Evolutionary conservation across 2,888 invertebrate species (phyloP).

Genomic region (Torymus tubicola): DNA sequence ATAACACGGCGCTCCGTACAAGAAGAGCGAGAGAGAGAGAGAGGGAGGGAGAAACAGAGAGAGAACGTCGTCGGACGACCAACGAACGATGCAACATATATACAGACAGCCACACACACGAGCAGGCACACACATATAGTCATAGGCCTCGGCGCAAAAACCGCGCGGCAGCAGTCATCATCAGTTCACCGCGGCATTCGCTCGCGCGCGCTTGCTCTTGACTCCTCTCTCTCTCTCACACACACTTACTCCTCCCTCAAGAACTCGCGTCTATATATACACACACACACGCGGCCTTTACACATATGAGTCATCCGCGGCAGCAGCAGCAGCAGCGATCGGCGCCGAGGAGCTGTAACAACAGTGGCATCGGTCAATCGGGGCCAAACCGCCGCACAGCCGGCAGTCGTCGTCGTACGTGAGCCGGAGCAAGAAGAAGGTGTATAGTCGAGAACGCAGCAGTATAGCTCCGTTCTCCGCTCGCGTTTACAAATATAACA

Average conservation of each 20-base stretch:
- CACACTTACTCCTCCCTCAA: neutral
- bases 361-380: constrained; percentile 14
- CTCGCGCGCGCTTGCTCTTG: neutral
- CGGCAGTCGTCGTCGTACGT: neutral
- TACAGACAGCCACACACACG: no score
- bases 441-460: no score
- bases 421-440: neutral
- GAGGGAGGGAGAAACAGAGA: no score
- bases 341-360: neutral
- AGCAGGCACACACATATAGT: no score
- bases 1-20: no score
- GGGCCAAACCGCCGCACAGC: constrained; percentile 30
- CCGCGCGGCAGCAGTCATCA: neutral
- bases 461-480: no score
- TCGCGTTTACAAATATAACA: no score
- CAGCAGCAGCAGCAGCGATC: no score
- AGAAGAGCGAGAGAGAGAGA: no score
- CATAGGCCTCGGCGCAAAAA: neutral
- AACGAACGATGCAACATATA: no score
- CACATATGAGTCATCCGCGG: constrained; percentile 48
- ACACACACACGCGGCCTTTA: neutral
- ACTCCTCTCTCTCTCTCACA: constrained; percentile 3
- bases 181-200: neutral
- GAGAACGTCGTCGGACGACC: no score
- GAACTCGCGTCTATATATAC: neutral